These are phyloP conservation scores for Tubulanus polymorphus DNA, from an alignment of 2,888 invertebrate genomes.

Conservation along the genomic window DNA sequence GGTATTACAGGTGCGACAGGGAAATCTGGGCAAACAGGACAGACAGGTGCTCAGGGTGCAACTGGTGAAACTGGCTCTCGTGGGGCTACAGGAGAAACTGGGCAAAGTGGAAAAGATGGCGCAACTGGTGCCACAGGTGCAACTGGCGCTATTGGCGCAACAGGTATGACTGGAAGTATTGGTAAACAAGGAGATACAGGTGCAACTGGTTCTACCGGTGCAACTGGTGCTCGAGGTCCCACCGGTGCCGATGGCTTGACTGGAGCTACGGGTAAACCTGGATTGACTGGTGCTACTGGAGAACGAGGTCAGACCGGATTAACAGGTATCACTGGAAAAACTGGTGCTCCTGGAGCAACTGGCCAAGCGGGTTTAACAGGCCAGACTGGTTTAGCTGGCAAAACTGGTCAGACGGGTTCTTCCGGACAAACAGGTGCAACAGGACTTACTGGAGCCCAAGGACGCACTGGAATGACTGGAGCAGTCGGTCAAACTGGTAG, in stretches of 20 bases:
- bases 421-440: constrained; percentile 13
- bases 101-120: not conserved
- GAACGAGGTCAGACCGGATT: constrained; percentile 35
- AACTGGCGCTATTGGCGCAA: not conserved
- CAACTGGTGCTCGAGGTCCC: not conserved
- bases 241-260: not conserved
- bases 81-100: constrained; percentile 41
- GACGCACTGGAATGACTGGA: constrained; percentile 51
- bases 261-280: constrained; percentile 46
- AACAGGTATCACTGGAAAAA: constrained; percentile 1
- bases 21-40: constrained; percentile 63
- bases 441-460: constrained; percentile 47
- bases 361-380: constrained; percentile 11
- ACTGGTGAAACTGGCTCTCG: constrained; percentile 7
- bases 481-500: constrained; percentile 57
- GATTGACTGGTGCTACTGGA: constrained; percentile 52
- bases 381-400: constrained; percentile 9
- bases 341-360: constrained; percentile 15
- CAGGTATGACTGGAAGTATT: not conserved
- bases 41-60: constrained; percentile 49
- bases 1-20: constrained; percentile 53
- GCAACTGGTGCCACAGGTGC: not conserved
- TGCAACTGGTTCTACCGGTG: not conserved
- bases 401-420: constrained; percentile 44
- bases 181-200: constrained; percentile 12